These are phyloP conservation scores for Hormiphora californensis DNA, from an alignment of 37 sponge, comb jelly and placozoan species.

Conservation along the genomic window DNA sequence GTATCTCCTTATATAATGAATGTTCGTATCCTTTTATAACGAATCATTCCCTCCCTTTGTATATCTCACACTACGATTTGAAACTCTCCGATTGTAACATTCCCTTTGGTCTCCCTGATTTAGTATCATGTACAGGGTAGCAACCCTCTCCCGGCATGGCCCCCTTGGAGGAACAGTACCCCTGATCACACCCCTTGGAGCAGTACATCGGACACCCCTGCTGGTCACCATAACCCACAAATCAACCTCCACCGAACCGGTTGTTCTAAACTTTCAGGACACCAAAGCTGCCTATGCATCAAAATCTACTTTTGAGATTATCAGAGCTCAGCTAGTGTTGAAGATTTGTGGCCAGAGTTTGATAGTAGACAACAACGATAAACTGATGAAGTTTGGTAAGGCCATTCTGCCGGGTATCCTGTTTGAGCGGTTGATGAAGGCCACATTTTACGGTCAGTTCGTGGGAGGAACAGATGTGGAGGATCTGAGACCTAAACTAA, in stretches of 20 bases:
- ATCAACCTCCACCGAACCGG: neutral
- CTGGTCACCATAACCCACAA: neutral
- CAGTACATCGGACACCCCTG: neutral
- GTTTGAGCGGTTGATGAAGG: constrained; percentile 63
- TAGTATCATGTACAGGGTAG: neutral
- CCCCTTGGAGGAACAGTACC: neutral
- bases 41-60: too few species aligned
- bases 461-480: constrained; percentile 71
- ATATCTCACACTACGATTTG: too few species aligned
- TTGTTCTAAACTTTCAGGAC: constrained; percentile 49
- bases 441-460: constrained; percentile 86
- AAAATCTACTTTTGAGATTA: neutral
- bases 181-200: neutral
- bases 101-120: neutral
- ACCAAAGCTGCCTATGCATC: neutral
- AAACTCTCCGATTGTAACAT: too few species aligned
- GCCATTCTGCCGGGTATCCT: constrained; percentile 56
- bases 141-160: neutral
- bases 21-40: too few species aligned
- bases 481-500: constrained; percentile 58
- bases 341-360: neutral
- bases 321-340: neutral
- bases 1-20: too few species aligned
- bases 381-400: constrained; percentile 58
- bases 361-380: constrained; percentile 43